phyloP scores from a whole-genome alignment of 2,888 invertebrate species.

The Cerceris rybyensis region DNA sequence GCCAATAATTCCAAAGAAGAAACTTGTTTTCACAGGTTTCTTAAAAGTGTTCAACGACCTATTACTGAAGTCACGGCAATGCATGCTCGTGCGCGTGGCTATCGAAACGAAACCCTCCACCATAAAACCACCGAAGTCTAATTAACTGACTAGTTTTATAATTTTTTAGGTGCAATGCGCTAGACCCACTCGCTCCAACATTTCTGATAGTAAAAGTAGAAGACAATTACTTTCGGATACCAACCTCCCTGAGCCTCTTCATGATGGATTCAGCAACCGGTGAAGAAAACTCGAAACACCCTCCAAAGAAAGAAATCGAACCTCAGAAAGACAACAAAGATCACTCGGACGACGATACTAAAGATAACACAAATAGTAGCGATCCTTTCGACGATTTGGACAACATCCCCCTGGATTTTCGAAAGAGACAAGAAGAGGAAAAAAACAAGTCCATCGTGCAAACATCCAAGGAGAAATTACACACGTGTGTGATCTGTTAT shows the following conservation, averaged over 20 bases:
- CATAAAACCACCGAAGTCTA: constrained; percentile 30
- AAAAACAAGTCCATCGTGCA: constrained; percentile 6
- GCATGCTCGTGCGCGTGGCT: constrained; percentile 56
- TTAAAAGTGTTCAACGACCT: constrained; percentile 1
- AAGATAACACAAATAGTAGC: constrained; percentile 5
- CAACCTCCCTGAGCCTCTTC: constrained; percentile 74
- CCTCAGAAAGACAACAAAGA: background rate
- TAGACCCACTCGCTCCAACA: constrained; percentile 73
- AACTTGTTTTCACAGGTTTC: background rate
- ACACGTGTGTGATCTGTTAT: constrained; percentile 75
- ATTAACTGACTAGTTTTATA: constrained; percentile 69
- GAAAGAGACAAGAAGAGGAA: constrained; percentile 53
- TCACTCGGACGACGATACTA: background rate
- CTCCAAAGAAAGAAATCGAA: constrained; percentile 4
- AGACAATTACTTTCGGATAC: constrained; percentile 76
- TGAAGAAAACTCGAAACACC: constrained; percentile 38
- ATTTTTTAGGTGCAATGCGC: constrained; percentile 76
- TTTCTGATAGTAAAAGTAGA: constrained; percentile 76
- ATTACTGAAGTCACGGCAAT: constrained; percentile 29
- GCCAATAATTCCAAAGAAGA: no score
- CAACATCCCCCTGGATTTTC: constrained; percentile 67
- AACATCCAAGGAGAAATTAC: constrained; percentile 55
- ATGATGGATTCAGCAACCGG: constrained; percentile 70
- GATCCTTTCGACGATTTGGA: constrained; percentile 66
- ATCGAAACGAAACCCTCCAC: constrained; percentile 14